Base-by-base conservation (phyloP, 2,797 vertebrate genomes). In the Selene dorsalis region DNA sequence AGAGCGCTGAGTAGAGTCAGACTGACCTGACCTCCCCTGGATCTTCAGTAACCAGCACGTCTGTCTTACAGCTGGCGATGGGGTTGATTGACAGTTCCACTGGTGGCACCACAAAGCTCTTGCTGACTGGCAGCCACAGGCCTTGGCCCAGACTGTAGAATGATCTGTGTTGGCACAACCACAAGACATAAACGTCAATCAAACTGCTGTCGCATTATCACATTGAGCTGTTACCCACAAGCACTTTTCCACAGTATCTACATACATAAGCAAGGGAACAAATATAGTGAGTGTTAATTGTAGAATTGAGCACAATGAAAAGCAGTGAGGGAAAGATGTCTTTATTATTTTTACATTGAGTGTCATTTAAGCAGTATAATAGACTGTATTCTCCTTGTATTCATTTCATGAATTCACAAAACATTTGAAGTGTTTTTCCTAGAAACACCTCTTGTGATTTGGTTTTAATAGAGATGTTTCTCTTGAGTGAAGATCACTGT, bases 11-110 rank as follows among this genome's bases (percentile, higher is more conserved):
- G 61, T 6, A 14, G 75, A 78, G 38, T 80, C 60, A 24, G 76
- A 94, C 96, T 95, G 93, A 99, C 98, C 98, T 97, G 94, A 99
- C 96, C 86, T 99, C 97, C 38, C 97, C 97, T 4, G 98, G 97
- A 89, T 99, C 98, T 91, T 99, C 98, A 0, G 96, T 99, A 80
- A 99, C 98, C 72, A 99, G 90, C 63, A 99, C 97, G 24, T 99
- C 98, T 0, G 98, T 99, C 94, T 99, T 99, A 86, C 98, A 99
- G 94, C 97, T 99, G 91, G 98, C 98, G 18, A 99, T 95, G 5
- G 98, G 98, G 87, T 97, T 99, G 94, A 99, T 98, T 47, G 98
- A 99, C 91, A 99, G 95, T 75, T 99, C 98, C 91, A 99, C 96
- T 0, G 98, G 98, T 0, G 98, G 97, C 43, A 99, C 97, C 88